Base-by-base conservation (phyloP, 2,797 vertebrate species). In the Dermochelys coriacea region DNA sequence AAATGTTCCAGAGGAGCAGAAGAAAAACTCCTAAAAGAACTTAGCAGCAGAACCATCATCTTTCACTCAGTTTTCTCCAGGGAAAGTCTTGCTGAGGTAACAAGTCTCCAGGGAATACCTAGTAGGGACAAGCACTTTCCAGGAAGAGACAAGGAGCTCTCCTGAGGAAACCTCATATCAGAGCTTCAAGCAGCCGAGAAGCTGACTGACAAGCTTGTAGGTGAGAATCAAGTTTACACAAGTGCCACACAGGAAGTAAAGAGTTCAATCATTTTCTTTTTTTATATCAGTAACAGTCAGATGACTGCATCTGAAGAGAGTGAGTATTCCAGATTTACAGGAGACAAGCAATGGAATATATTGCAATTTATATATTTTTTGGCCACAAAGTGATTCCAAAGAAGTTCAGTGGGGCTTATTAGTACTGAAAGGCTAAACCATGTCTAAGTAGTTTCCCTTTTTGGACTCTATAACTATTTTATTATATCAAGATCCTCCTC, bases 131-230 rank as follows among this genome's bases (percentile, higher is more conserved):
- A 80, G 8, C 0, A 5, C 19, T 25, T 91, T 86, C 74, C 29
- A 45, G 71, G 74, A 91, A 84, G 85, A 71, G 71, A 82, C 71
- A 47, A 21, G 27, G 64, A 31, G 12, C 78, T 21, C 23, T 50
- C 27, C 31, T 85, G 89, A 50, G 18, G 6, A 82, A 19, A 12
- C 31, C 41, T 25, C 31, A 89, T 91, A 89, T 91, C 82, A 85
- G n/a, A 93, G 84, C 12, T 87, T 11, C 92, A 88, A 90, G 83
- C 25, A 86, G 87, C 8, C 47, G 27, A 95, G 21, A 93, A 92
- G 82, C n/a, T 74, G 37, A 74, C 12, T 49, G 84, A 34, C 23
- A 91, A 85, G 50, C 61, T 31, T 83, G 16, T 27, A 37, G 61
- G 57, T 50, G 50, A 92, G 82, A 82, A 92, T 57, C 47, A 86